Conservation (phyloP, 2,797 vertebrate genomes). For the Enteromius treurensis region DNA sequence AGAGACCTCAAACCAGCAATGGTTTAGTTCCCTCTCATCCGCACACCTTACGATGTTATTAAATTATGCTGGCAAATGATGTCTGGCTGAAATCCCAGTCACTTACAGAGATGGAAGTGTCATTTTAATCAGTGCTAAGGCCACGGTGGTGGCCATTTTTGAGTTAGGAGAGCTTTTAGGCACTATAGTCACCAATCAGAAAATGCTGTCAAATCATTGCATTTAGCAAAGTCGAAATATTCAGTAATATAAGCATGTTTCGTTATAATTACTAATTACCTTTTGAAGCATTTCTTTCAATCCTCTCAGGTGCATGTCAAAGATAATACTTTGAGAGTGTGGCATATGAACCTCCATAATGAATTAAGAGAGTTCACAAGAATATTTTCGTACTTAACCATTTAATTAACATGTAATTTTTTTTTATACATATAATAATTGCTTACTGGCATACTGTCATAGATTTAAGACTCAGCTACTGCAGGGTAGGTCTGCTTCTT, state of each 20-base stretch:
- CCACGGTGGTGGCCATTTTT: neutral
- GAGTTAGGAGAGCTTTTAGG: slow-evolving; percentile 29
- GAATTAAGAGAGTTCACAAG: slow-evolving; percentile 33
- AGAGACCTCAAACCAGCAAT: slow-evolving; percentile 31
- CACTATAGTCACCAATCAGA: slow-evolving; percentile 28
- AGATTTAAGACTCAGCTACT: neutral
- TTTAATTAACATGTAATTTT: slow-evolving; percentile 23
- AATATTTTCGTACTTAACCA: slow-evolving; percentile 32
- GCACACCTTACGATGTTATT: slow-evolving; percentile 43
- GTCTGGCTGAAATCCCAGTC: slow-evolving; percentile 38
- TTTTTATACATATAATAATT: neutral
- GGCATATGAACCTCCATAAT: slow-evolving; percentile 28
- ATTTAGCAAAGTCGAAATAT: slow-evolving; percentile 35
- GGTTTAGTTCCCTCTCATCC: slow-evolving; percentile 29
- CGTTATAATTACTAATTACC: slow-evolving; percentile 29
- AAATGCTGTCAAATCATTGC: neutral
- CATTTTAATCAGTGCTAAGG: slow-evolving; percentile 45
- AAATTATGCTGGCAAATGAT: slow-evolving; percentile 45
- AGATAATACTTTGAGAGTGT: slow-evolving; percentile 42
- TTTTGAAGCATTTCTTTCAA: slow-evolving; percentile 32
- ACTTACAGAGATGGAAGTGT: slow-evolving; percentile 22
- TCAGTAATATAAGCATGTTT: slow-evolving; percentile 33
- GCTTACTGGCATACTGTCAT: neutral
- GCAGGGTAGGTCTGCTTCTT: neutral
- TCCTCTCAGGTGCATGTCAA: slow-evolving; percentile 27